A percentile compares a stretch with the other conserved stretches of the same genome.
These are phyloP conservation scores for Branchellion lobata DNA, from an alignment of 2,888 invertebrate species.

Conservation along the genomic window DNA sequence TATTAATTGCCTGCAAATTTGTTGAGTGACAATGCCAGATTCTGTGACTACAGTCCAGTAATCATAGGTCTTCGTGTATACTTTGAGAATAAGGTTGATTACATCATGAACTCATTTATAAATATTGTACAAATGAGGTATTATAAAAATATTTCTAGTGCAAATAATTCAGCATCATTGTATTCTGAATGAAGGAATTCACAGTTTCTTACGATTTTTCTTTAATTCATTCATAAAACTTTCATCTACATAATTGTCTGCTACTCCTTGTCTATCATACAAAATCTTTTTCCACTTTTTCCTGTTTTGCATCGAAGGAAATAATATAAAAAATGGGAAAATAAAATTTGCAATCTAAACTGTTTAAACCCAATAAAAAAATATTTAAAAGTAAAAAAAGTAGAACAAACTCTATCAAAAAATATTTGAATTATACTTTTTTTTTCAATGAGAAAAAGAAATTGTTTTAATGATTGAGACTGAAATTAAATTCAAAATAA, in stretches of 20 bases:
- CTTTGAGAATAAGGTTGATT: constrained; percentile 54
- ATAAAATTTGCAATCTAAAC: too few relatives aligned
- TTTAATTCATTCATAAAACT: constrained; percentile 80
- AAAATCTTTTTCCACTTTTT: constrained; percentile 79
- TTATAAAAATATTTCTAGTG: background rate
- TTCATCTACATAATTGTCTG: constrained; percentile 87
- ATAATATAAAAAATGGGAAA: too few relatives aligned
- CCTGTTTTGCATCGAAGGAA: background rate
- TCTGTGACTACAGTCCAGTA: constrained; percentile 73
- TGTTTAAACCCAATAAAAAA: too few relatives aligned
- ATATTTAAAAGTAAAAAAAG: too few relatives aligned
- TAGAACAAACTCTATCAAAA: too few relatives aligned
- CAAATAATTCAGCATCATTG: constrained; percentile 29
- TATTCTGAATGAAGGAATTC: constrained; percentile 1
- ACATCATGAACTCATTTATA: background rate
- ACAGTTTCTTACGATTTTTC: constrained; percentile 69
- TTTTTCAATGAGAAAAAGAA: too few relatives aligned
- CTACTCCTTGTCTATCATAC: constrained; percentile 80
- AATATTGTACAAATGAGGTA: background rate
- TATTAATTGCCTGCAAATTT: constrained; percentile 73
- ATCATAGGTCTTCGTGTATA: constrained; percentile 75
- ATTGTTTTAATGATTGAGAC: too few relatives aligned
- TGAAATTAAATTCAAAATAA: too few relatives aligned
- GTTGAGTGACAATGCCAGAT: constrained; percentile 76
- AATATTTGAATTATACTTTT: too few relatives aligned